Conservation (phyloP, 2,113 vertebrate species). For the Nothocercus julius region DNA sequence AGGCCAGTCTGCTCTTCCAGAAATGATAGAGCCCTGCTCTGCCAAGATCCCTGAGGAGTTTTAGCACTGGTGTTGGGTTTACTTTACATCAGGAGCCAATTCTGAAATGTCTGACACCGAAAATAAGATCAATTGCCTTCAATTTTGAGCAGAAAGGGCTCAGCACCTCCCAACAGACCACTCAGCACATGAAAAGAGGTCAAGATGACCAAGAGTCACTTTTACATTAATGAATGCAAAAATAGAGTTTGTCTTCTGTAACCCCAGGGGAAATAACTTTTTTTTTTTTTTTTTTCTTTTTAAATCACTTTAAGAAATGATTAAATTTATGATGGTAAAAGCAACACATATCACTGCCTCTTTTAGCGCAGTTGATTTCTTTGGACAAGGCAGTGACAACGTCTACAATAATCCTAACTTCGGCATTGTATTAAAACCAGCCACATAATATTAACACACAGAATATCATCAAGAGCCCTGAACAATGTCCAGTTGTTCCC, state of each 20-base stretch:
- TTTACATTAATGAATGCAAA: constrained; percentile 7
- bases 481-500: constrained; percentile 64
- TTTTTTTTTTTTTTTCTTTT: not conserved
- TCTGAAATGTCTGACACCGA: constrained; percentile 31
- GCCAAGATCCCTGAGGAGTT: constrained; percentile 45
- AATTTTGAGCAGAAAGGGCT: not conserved
- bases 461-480: constrained; percentile 47
- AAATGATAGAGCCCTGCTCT: not conserved
- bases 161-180: constrained; percentile 16
- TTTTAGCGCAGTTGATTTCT: not conserved
- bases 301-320: not conserved
- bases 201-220: constrained; percentile 3
- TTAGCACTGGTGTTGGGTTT: not conserved
- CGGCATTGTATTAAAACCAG: constrained; percentile 41
- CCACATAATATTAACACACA: constrained; percentile 45
- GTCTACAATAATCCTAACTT: constrained; percentile 36
- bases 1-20: constrained; percentile 2
- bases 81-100: constrained; percentile 47
- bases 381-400: constrained; percentile 8
- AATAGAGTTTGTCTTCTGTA: not conserved
- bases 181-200: not conserved
- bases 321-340: not conserved
- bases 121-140: constrained; percentile 44
- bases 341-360: not conserved
- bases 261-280: not conserved